Base-by-base conservation (phyloP, 2,113 vertebrate species). In the Bagarius yarrelli region DNA sequence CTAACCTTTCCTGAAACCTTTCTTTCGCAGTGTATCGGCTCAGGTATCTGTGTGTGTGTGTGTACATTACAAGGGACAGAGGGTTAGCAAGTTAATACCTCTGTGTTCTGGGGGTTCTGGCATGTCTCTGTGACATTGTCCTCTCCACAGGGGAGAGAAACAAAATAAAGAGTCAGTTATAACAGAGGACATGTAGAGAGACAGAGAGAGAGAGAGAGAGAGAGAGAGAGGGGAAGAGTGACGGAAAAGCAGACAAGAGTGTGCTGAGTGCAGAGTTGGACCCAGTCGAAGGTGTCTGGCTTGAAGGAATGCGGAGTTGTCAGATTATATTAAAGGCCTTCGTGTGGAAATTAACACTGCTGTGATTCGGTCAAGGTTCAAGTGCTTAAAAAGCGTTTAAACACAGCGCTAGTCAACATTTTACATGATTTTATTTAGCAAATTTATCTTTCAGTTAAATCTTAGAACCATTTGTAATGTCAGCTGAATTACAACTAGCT, bases 81-180 rank as follows among this genome's bases (percentile, higher is more conserved):
- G 78, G 73, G 83, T 85, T 63, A 79, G 60, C 69, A 76, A 79
- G 80, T 85, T 82, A 82, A 85, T 85, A 79, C 80, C 70, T 76
- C 83, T 79, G 76, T 79, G 83, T 79, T 75, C 80, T 69, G 74
- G 70, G 76, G 83, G 64, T 73, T 55, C 27, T 19, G 53, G 16
- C 32, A 19, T 55, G 59, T 83, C 63, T 85, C 73, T 78, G 50
- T 85, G 81, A 80, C 63, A 73, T 61, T 56, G 64, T 81, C 56
- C 32, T 69, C 79, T 40, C 81, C 59, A 79, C 69, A 74, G 67
- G 81, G 56, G 44, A 81, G 60, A 32, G 18, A 73, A 72, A 52
- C 2, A 76, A 79, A 69, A 64, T 64, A 74, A 80, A 77, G 57
- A 85, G 78, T 71, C 57, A 18, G 32, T 83, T 83, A 80, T 76